Percentiles rank a stretch among this genome's conserved stretches.
These are phyloP conservation scores for Diplolepis rosae DNA, from an alignment of 2,888 invertebrate genomes.

Conservation along the genomic window DNA sequence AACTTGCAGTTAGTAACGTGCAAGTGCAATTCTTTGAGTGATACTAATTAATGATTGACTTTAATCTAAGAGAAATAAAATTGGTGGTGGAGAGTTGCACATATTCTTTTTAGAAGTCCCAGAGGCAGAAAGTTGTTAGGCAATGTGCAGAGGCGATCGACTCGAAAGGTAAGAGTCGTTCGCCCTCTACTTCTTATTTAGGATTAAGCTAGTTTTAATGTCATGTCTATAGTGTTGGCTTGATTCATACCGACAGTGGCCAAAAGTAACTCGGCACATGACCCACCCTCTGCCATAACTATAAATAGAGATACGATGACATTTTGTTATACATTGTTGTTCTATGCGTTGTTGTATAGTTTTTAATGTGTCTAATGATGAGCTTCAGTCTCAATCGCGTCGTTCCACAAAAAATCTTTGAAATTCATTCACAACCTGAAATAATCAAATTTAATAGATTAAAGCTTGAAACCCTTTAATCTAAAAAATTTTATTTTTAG, in stretches of 20 bases:
- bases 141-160: slow-evolving; percentile 60
- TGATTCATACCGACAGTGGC: slow-evolving; percentile 63
- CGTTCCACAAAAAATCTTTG: neutral
- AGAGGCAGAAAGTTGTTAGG: slow-evolving; percentile 59
- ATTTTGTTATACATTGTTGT: slow-evolving; percentile 61
- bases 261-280: slow-evolving; percentile 65
- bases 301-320: slow-evolving; percentile 56
- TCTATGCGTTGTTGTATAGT: slow-evolving; percentile 64
- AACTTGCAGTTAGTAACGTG: neutral
- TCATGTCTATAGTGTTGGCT: slow-evolving; percentile 61
- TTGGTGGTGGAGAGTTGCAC: slow-evolving; percentile 41
- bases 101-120: slow-evolving; percentile 63
- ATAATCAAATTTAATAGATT: neutral
- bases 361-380: slow-evolving; percentile 52
- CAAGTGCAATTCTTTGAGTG: slow-evolving; percentile 49
- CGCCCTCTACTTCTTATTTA: slow-evolving; percentile 60
- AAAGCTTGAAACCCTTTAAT: no score
- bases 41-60: slow-evolving; percentile 46
- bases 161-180: slow-evolving; percentile 50
- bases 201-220: slow-evolving; percentile 57
- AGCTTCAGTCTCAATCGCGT: neutral
- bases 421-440: neutral
- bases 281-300: slow-evolving; percentile 62
- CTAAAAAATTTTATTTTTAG: no score
- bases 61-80: slow-evolving; percentile 17